These are phyloP conservation scores for Clinocottus analis DNA, from an alignment of 2,113 vertebrate genomes.

Conservation along the genomic window DNA sequence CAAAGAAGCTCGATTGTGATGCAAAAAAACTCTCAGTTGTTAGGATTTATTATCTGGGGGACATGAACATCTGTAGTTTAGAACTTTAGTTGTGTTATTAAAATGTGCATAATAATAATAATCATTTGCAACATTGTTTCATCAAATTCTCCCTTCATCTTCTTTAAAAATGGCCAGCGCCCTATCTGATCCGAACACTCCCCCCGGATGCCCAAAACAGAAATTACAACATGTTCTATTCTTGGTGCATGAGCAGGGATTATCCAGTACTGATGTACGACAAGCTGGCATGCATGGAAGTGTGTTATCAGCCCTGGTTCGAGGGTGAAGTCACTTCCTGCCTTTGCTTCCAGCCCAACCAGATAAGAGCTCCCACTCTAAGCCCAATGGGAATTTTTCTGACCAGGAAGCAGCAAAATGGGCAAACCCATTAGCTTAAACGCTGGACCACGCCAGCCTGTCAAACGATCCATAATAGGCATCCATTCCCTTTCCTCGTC, in stretches of 20 bases:
- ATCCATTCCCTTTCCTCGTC: conserved; percentile 53
- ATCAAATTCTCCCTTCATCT: conserved; percentile 26
- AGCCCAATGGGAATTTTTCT: conserved; percentile 59
- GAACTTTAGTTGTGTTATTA: neutral
- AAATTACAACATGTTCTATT: conserved; percentile 63
- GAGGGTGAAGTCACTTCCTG: conserved; percentile 82
- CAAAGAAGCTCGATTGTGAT: neutral
- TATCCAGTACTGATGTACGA: conserved; percentile 28
- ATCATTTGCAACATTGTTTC: conserved; percentile 15
- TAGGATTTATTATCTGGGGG: neutral
- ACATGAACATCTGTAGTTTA: neutral
- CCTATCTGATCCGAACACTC: conserved; percentile 33
- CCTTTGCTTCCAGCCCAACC: conserved; percentile 53
- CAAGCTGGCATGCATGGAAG: conserved; percentile 46
- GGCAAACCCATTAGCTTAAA: conserved; percentile 62
- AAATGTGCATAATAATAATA: neutral
- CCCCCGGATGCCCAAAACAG: conserved; percentile 38
- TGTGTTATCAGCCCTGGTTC: conserved; percentile 62
- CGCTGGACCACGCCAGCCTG: conserved; percentile 47
- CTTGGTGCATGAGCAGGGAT: conserved; percentile 36
- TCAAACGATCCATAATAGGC: conserved; percentile 63
- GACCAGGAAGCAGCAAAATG: conserved; percentile 81
- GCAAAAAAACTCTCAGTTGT: neutral
- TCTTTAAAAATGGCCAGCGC: neutral
- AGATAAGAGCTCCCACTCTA: conserved; percentile 69